These are phyloP conservation scores for Todiramphus chloris DNA, from an alignment of 2,113 vertebrate genomes.

Conservation along the genomic window DNA sequence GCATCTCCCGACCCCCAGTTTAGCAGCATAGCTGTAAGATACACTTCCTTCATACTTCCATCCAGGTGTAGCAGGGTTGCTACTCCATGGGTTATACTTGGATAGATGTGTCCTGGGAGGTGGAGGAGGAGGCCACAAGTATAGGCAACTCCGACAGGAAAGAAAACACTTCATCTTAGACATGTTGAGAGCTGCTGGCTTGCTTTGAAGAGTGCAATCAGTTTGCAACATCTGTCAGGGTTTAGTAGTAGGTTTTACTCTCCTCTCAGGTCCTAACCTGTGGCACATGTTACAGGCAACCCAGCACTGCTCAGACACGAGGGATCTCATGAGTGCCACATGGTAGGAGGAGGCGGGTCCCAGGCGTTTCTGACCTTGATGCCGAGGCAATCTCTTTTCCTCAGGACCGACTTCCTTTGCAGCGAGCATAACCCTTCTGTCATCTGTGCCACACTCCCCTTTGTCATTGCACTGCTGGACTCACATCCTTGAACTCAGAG, in stretches of 20 bases:
- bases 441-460: background rate
- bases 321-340: background rate
- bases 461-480: slow-evolving; percentile 52
- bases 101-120: background rate
- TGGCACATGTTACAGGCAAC: background rate
- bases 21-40: background rate
- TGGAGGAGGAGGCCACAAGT: background rate
- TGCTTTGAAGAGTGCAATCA: background rate
- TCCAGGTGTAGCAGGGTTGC: background rate
- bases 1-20: background rate
- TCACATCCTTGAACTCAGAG: slow-evolving; percentile 57
- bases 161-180: background rate
- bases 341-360: background rate
- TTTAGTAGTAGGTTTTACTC: background rate
- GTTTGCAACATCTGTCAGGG: background rate
- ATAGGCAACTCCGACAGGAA: background rate
- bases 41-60: background rate
- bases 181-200: background rate
- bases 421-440: background rate
- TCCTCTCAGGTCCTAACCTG: background rate
- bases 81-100: background rate
- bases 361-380: background rate
- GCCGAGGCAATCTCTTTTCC: background rate
- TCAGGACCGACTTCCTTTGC: background rate
- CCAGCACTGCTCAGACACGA: background rate